Evolutionary conservation across 2,113 vertebrate genomes (phyloP), one percentile per base, ranked within the genome.

Genomic region (Oryzias celebensis): DNA sequence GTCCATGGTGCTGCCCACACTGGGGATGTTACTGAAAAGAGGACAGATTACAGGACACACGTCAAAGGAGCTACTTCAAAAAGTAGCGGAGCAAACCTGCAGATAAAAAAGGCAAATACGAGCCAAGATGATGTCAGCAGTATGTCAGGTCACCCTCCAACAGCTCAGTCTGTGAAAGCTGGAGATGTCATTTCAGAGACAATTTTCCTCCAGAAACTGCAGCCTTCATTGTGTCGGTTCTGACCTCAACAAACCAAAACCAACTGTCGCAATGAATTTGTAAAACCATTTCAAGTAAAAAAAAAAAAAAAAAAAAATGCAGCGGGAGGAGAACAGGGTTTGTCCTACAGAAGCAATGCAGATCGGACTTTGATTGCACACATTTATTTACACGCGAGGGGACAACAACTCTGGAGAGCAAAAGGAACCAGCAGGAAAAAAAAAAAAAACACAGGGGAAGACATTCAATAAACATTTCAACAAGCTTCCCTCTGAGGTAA

Each of bases 1-100:
- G 86, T 99, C 97, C 90, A 95, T 86, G 71, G 92, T 47, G 86
- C 94, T 97, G 81, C 95, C 96, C 49, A 96, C 96, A 7, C 96
- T 98, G 41, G 67, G 52, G 36, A 93, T 87, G 80, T 92, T 94
- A 64, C 86, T 92, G 83, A 12, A 16, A 17, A 1, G 14, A 4
- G 53, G 42, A 73, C 14, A 63, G n/a, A 67, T 18, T 24, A 5
- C 52, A 52, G 12, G 28, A 41, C 20, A 22, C 2, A 16, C 62
- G 48, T 76, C 22, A 78, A 14, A 55, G 45, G 43, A 36, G 1
- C 4, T 14, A 36, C 16, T 14, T 10, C 8, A 28, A 51, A 24
- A 24, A 2, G 22, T 22, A 51, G 0, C 49, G 13, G 52, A 7
- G 31, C n/a, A 17, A n/a, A 48, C 36, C 36, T 12, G 36, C 36